phyloP scores from a whole-genome alignment of 2,888 invertebrate genomes.

The Loripinus fragilis region DNA sequence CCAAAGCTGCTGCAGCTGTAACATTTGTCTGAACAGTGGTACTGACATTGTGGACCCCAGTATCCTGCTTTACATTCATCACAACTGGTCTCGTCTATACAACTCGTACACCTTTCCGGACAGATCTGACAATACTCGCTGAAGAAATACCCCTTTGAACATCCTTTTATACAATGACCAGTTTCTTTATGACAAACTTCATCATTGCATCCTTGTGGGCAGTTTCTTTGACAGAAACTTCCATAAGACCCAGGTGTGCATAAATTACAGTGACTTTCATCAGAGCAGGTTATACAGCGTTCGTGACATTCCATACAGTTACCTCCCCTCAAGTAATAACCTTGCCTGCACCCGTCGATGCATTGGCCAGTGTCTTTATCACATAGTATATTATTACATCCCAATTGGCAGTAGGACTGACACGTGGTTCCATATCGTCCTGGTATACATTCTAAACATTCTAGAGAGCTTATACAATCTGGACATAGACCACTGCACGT shows the following conservation, averaged over 20 bases:
- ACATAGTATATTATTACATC: background rate
- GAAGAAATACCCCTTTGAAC: background rate
- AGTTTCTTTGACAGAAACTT: background rate
- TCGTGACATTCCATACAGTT: background rate
- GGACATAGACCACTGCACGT: background rate
- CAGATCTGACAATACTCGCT: background rate
- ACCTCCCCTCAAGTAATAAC: background rate
- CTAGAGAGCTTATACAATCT: background rate
- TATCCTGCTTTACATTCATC: background rate
- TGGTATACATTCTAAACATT: background rate
- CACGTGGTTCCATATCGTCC: background rate
- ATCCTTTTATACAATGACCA: background rate
- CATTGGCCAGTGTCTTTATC: background rate
- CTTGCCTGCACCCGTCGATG: background rate
- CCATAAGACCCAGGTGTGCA: background rate
- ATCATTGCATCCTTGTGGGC: background rate
- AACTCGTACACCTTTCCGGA: background rate
- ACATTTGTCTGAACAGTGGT: background rate
- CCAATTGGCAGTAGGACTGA: background rate
- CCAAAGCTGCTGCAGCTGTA: background rate
- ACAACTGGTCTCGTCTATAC: background rate
- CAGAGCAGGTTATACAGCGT: background rate
- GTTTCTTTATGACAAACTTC: background rate
- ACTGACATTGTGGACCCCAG: background rate
- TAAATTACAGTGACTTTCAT: background rate